Conservation (phyloP, 2,113 vertebrate species). For the Esox niger region DNA sequence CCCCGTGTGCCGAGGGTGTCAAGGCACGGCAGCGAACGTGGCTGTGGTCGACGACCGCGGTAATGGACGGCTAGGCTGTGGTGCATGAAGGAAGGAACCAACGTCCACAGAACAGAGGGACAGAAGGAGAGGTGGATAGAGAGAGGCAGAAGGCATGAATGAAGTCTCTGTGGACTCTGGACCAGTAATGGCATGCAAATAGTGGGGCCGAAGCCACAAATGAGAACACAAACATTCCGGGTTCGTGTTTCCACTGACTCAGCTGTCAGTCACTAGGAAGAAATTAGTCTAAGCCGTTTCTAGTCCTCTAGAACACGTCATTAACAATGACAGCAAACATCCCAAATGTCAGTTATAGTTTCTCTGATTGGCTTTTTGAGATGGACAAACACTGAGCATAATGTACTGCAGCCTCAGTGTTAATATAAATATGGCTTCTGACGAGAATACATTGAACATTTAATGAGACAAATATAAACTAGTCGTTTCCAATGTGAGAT, state of each 20-base stretch:
- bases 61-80: too few relatives aligned
- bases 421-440: too few relatives aligned
- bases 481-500: background rate
- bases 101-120: conserved; percentile 3
- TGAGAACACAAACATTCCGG: conserved; percentile 69
- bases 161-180: conserved; percentile 59
- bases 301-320: conserved; percentile 35
- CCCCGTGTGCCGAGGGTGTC: too few relatives aligned
- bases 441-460: background rate
- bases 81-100: background rate
- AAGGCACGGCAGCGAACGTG: too few relatives aligned
- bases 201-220: conserved; percentile 66
- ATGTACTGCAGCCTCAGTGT: too few relatives aligned
- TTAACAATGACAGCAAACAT: conserved; percentile 31
- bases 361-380: background rate
- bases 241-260: conserved; percentile 50
- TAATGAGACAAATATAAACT: background rate
- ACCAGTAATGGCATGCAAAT: conserved; percentile 73
- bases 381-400: background rate
- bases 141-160: conserved; percentile 62
- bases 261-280: conserved; percentile 57
- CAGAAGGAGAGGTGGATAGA: too few relatives aligned
- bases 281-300: conserved; percentile 11
- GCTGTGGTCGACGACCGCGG: too few relatives aligned
- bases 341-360: conserved; percentile 12